Evolutionary conservation across 2,797 vertebrate species (phyloP).

Genomic region (Ceyx erithaca): DNA sequence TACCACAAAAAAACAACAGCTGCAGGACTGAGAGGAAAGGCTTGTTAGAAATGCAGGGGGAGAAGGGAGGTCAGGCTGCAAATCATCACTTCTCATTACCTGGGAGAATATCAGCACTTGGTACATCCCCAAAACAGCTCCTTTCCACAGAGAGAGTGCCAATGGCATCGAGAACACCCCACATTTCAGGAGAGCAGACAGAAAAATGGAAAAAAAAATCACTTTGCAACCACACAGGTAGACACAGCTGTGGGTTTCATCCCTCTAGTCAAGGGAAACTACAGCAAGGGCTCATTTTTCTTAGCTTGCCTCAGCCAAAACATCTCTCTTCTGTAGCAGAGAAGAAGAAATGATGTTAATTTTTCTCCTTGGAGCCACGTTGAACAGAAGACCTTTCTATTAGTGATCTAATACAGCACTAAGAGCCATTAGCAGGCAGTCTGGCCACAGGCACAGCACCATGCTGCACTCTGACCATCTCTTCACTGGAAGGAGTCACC

Average conservation of each 20-base stretch:
- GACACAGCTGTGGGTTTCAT: neutral
- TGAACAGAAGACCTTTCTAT: neutral
- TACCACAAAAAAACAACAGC: neutral
- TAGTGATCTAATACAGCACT: neutral
- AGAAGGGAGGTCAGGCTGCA: neutral
- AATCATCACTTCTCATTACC: neutral
- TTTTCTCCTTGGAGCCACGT: neutral
- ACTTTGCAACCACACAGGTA: neutral
- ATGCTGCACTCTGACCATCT: neutral
- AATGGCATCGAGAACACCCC: fast-evolving
- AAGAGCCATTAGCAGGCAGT: neutral
- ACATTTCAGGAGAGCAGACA: neutral
- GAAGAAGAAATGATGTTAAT: neutral
- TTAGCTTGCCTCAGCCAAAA: neutral
- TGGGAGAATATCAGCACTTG: neutral
- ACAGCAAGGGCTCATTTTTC: neutral
- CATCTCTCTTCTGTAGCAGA: neutral
- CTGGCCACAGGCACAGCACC: neutral
- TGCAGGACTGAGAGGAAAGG: neutral
- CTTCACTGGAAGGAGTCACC: neutral
- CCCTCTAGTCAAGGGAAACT: neutral
- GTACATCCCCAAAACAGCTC: neutral
- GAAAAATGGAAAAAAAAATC: neutral
- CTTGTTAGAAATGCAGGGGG: neutral
- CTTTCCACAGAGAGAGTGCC: neutral